Conservation (phyloP, 2,113 vertebrate species). For the Syrrhaptes paradoxus region DNA sequence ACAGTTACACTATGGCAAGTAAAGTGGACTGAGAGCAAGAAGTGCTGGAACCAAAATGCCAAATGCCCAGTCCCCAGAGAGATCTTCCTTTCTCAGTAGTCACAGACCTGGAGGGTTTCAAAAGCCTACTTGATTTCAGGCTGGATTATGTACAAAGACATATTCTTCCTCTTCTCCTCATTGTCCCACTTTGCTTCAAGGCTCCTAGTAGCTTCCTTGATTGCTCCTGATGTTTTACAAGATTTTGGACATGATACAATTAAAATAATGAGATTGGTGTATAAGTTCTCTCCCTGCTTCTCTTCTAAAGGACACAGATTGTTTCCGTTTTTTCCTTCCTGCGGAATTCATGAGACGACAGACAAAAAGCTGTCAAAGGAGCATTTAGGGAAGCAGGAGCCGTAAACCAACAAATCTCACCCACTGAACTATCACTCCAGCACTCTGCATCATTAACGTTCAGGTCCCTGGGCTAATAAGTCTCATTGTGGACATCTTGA, state of each 20-base stretch:
- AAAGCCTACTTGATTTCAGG: constrained; percentile 16
- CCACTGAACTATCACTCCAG: not conserved
- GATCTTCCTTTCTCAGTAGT: not conserved
- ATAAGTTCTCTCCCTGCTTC: constrained; percentile 22
- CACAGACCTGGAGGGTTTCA: not conserved
- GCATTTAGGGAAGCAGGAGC: not conserved
- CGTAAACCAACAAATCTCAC: constrained; percentile 3
- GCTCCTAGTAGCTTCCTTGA: not conserved
- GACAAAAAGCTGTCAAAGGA: constrained; percentile 40
- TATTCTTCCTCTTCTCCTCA: not conserved
- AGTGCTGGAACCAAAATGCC: not conserved
- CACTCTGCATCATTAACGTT: not conserved
- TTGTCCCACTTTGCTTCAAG: not conserved
- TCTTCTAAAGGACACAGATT: constrained; percentile 32
- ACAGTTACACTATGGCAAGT: not conserved
- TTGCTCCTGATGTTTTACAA: constrained; percentile 44
- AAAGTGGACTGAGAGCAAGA: not conserved
- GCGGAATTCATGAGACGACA: constrained; percentile 23
- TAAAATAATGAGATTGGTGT: constrained; percentile 35
- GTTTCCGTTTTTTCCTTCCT: not conserved
- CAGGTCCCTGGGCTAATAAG: not conserved
- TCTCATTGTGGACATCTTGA: not conserved
- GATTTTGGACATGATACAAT: constrained; percentile 35
- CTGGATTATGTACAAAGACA: not conserved
- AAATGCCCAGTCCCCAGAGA: not conserved